phyloP scores from a whole-genome alignment of 2,113 vertebrate species.

The Coptodon bakossiorum region DNA sequence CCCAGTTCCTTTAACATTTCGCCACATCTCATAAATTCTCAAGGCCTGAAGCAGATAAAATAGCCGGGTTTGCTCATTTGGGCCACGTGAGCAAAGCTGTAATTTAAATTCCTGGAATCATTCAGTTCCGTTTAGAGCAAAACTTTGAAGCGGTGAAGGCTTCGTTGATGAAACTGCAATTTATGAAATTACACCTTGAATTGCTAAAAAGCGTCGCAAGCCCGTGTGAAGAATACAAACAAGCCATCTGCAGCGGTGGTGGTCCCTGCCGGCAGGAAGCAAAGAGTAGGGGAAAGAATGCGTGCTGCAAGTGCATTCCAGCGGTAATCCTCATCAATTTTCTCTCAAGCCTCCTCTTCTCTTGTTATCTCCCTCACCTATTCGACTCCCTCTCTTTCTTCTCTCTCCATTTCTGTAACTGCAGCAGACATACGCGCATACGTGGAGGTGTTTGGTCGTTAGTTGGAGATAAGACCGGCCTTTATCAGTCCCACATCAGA shows the following conservation, averaged over 20 bases:
- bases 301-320: conserved; percentile 2
- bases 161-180: neutral
- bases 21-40: neutral
- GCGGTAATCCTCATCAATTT: conserved; percentile 21
- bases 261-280: neutral
- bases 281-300: neutral
- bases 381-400: neutral
- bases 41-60: neutral
- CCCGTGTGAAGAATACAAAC: neutral
- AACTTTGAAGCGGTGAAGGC: neutral
- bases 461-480: conserved; percentile 4
- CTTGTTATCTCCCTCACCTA: conserved; percentile 39
- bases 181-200: neutral
- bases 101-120: neutral
- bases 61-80: neutral
- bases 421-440: neutral
- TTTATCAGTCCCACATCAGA: conserved; percentile 43
- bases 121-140: neutral
- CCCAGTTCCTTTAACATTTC: neutral
- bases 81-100: neutral
- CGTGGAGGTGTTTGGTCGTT: conserved; percentile 7
- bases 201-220: neutral
- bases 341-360: neutral
- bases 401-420: neutral
- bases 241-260: neutral